Percentiles rank a stretch among this genome's conserved stretches.
Conservation (phyloP, 2,797 vertebrate genomes). For the Acanthurus lineatus region DNA sequence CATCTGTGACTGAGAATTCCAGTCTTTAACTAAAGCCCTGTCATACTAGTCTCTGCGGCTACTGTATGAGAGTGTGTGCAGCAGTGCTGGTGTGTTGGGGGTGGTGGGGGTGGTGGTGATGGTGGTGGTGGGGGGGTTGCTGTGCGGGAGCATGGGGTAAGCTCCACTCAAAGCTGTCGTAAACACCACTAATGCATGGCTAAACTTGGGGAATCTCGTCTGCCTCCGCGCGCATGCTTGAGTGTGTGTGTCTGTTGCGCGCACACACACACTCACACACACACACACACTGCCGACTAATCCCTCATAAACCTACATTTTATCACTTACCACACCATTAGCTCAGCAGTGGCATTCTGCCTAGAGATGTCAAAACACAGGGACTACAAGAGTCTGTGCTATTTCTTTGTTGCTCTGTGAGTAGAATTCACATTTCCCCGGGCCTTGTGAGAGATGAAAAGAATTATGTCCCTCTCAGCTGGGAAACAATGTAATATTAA, state of each 20-base stretch:
- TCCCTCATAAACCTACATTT: slow-evolving; percentile 88
- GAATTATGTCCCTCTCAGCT: slow-evolving; percentile 67
- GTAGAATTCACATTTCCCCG: slow-evolving; percentile 69
- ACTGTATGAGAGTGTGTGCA: slow-evolving; percentile 42
- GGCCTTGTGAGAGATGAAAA: slow-evolving; percentile 73
- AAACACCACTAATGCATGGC: slow-evolving; percentile 87
- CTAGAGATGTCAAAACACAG: slow-evolving; percentile 81
- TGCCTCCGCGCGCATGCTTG: slow-evolving; percentile 17
- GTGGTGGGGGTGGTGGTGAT: not conserved
- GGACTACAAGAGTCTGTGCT: slow-evolving; percentile 66
- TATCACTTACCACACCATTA: slow-evolving; percentile 82
- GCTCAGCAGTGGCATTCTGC: slow-evolving; percentile 76
- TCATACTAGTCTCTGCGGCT: slow-evolving; percentile 47
- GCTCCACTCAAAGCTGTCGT: slow-evolving; percentile 84
- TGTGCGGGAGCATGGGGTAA: slow-evolving; percentile 68
- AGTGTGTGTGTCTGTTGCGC: slow-evolving; percentile 32
- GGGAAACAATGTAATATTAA: slow-evolving; percentile 72
- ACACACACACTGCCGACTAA: slow-evolving; percentile 73
- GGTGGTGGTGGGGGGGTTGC: not conserved
- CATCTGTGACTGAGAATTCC: slow-evolving; percentile 74
- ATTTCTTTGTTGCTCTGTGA: slow-evolving; percentile 67
- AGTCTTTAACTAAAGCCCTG: slow-evolving; percentile 68
- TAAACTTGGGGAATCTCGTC: slow-evolving; percentile 84
- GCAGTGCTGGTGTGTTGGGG: not conserved
- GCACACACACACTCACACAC: not conserved